Evolutionary conservation across 2,113 vertebrate genomes (phyloP).

Genomic region (Hymenochirus boettgeri): DNA sequence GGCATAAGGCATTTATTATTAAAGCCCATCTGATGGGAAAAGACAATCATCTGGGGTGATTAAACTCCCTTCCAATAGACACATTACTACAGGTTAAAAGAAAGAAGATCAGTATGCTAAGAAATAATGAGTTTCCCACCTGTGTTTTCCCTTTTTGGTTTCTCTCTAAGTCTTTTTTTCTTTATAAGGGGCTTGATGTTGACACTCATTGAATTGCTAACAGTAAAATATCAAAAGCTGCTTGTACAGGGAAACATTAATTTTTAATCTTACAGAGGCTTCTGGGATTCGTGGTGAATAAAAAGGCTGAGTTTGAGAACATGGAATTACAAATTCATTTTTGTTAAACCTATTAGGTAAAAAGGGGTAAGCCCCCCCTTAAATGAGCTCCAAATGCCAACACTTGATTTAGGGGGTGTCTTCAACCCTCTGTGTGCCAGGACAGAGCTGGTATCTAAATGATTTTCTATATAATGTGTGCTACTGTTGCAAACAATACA

Average conservation of each 20-base stretch:
- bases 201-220: constrained; percentile 45
- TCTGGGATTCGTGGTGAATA: constrained; percentile 65
- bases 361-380: no score
- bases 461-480: no score
- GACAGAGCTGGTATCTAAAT: no score
- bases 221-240: constrained; percentile 46
- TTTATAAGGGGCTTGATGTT: constrained; percentile 20
- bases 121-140: constrained; percentile 1
- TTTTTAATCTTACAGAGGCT: constrained; percentile 70
- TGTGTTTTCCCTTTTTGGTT: neutral
- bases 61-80: constrained; percentile 11
- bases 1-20: constrained; percentile 80
- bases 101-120: constrained; percentile 10
- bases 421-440: no score
- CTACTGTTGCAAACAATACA: no score
- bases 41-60: constrained; percentile 46
- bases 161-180: constrained; percentile 25
- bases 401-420: no score
- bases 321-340: constrained; percentile 42
- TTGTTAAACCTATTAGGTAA: neutral
- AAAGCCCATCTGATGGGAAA: constrained; percentile 68
- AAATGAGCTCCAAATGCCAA: no score
- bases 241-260: constrained; percentile 52
- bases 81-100: constrained; percentile 7
- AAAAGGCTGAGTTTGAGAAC: constrained; percentile 50